Conservation (phyloP, 2,797 vertebrate species). For the Sebastiscus albofasciatus region DNA sequence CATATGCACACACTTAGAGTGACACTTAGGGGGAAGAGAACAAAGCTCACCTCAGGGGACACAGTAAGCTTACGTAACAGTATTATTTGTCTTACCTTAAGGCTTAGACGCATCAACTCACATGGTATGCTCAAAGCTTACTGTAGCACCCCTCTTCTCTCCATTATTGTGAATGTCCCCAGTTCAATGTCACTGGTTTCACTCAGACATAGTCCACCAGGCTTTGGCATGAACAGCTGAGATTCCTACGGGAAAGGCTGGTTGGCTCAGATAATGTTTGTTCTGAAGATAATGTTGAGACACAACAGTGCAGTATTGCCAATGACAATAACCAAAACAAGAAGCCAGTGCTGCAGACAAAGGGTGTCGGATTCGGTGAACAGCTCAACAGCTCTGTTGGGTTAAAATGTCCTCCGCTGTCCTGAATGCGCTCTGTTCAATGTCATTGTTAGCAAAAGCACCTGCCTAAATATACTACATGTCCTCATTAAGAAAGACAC, state of each 20-base stretch:
- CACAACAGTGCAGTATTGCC: not conserved
- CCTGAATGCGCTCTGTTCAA: constrained; percentile 30
- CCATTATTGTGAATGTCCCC: constrained; percentile 20
- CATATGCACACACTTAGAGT: constrained; percentile 32
- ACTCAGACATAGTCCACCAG: not conserved
- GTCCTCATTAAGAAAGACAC: constrained; percentile 41
- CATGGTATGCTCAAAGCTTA: constrained; percentile 15
- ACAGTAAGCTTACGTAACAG: constrained; percentile 58
- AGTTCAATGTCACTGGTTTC: constrained; percentile 48
- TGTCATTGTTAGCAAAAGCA: constrained; percentile 40
- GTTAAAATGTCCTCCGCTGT: constrained; percentile 43
- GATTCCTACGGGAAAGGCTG: not conserved
- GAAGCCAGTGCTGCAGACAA: not conserved
- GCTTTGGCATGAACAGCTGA: not conserved
- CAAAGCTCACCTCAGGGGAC: constrained; percentile 26
- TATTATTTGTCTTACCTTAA: constrained; percentile 40
- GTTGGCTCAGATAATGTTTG: not conserved
- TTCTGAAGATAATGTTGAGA: not conserved
- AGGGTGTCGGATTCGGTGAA: not conserved
- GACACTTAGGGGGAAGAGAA: constrained; percentile 37
- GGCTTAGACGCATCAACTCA: constrained; percentile 43
- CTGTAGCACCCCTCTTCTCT: not conserved
- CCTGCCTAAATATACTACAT: constrained; percentile 30
- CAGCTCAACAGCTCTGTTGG: constrained; percentile 13
- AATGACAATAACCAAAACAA: not conserved